phyloP scores from a whole-genome alignment of 2,888 invertebrate genomes.

The Xestia ashworthii region DNA sequence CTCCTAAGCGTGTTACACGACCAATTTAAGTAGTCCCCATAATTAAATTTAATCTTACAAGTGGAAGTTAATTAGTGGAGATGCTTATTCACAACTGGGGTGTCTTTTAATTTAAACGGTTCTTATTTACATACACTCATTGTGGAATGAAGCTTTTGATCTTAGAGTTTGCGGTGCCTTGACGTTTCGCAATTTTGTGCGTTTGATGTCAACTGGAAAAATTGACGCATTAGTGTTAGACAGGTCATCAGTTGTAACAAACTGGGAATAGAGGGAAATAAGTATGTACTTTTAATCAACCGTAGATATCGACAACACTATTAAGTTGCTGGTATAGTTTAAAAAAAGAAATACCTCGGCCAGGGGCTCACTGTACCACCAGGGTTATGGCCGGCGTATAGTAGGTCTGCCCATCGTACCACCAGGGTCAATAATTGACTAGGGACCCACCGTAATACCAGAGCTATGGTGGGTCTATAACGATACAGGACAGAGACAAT shows the following conservation, averaged over 20 bases:
- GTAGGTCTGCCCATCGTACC: background rate
- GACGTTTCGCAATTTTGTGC: background rate
- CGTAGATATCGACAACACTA: background rate
- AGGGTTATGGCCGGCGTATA: background rate
- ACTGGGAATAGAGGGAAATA: background rate
- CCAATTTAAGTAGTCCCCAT: conserved; percentile 70
- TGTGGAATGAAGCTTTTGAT: conserved; percentile 16
- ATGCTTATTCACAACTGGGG: conserved; percentile 48
- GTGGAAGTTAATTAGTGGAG: conserved; percentile 73
- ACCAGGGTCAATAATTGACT: background rate
- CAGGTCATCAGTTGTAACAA: background rate
- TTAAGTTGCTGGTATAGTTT: background rate
- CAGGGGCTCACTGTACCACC: background rate
- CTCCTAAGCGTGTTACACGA: conserved; percentile 65
- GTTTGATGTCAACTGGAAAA: background rate
- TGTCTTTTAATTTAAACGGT: conserved; percentile 49
- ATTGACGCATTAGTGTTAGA: background rate
- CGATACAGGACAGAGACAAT: background rate
- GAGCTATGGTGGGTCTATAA: background rate
- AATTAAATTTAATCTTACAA: conserved; percentile 73
- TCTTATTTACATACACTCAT: conserved; percentile 27
- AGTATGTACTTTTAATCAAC: background rate
- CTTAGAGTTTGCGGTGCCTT: conserved; percentile 6
- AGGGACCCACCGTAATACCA: background rate
- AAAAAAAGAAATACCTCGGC: background rate